A percentile compares a stretch with the other conserved stretches of the same genome.
Evolutionary conservation across 2,888 invertebrate species (phyloP).

Genomic region (Bugula neritina): DNA sequence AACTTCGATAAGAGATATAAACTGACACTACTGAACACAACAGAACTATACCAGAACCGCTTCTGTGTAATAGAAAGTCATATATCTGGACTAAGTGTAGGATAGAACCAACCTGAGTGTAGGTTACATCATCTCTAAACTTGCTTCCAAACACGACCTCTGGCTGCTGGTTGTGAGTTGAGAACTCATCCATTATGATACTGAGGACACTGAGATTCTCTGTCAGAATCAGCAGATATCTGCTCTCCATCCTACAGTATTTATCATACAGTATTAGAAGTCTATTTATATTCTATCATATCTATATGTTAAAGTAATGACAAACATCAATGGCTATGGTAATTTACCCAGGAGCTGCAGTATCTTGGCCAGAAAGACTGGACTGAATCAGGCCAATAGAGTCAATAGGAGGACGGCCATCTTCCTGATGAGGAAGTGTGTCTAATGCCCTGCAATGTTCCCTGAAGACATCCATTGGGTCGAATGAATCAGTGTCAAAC

Average conservation of each 20-base stretch:
- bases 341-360: not conserved
- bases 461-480: constrained; percentile 37
- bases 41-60: too few species aligned
- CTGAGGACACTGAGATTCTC: constrained; percentile 47
- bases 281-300: too few species aligned
- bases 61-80: too few species aligned
- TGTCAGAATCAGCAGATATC: constrained; percentile 46
- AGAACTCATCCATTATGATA: constrained; percentile 42
- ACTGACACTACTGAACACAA: too few species aligned
- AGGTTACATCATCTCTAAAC: constrained; percentile 46
- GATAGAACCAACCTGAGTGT: constrained; percentile 38
- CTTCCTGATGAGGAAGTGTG: not conserved
- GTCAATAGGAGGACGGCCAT: constrained; percentile 21
- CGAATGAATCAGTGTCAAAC: constrained; percentile 34
- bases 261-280: too few species aligned
- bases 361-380: constrained; percentile 19
- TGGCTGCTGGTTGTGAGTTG: constrained; percentile 28
- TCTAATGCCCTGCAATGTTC: constrained; percentile 28
- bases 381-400: constrained; percentile 23
- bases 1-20: too few species aligned
- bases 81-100: too few species aligned
- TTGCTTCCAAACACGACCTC: constrained; percentile 46
- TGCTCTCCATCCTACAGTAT: constrained; percentile 40
- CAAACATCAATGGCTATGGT: too few species aligned
- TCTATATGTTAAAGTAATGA: too few species aligned